Evolutionary conservation across 2,797 vertebrate species (phyloP).

Genomic region (Spinus olivaceus): DNA sequence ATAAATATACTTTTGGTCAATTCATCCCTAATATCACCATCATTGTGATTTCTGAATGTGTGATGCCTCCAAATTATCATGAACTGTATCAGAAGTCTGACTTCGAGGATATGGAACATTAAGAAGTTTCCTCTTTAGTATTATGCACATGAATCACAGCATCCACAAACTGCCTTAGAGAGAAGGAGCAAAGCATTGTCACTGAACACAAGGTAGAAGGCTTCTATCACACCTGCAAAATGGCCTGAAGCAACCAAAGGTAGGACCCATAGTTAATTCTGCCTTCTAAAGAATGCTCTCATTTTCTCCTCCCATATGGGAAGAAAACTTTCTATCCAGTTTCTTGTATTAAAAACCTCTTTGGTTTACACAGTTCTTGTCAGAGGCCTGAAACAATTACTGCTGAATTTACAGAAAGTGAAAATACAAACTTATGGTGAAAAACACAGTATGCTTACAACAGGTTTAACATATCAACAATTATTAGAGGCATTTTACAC

Average conservation of each 20-base stretch:
- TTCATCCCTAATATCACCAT: background rate
- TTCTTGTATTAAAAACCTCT: background rate
- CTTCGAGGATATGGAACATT: background rate
- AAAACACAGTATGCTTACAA: background rate
- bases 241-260: background rate
- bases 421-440: background rate
- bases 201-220: background rate
- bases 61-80: background rate
- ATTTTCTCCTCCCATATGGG: background rate
- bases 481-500: background rate
- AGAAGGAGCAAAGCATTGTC: background rate
- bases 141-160: background rate
- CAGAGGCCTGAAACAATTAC: background rate
- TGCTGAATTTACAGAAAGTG: background rate
- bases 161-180: background rate
- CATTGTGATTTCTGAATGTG: background rate
- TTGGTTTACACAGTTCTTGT: background rate
- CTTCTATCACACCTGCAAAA: slow-evolving; percentile 44
- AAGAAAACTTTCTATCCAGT: background rate
- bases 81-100: background rate
- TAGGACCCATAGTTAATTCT: background rate
- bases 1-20: background rate
- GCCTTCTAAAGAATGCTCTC: background rate
- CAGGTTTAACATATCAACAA: background rate
- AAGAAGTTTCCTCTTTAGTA: background rate